Conservation (phyloP, 1,140 invertebrate species). For the Drosophila sechellia region DNA sequence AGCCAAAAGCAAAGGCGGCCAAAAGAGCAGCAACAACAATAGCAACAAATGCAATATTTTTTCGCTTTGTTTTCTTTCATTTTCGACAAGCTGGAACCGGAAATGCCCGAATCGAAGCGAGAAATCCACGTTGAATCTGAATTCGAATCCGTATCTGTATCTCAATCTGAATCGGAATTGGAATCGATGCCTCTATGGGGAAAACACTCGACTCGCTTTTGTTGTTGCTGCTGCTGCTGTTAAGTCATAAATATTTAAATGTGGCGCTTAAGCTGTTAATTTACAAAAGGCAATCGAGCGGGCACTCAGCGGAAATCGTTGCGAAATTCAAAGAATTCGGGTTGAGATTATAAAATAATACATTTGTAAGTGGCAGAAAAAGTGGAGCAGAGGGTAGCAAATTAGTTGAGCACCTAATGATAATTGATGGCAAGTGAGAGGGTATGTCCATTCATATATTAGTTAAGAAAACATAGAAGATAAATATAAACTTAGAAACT, state of each 20-base stretch:
- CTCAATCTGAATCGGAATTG: slow-evolving; percentile 4
- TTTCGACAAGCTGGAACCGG: slow-evolving; percentile 47
- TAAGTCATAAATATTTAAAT: slow-evolving; percentile 72
- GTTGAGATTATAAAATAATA: slow-evolving; percentile 4
- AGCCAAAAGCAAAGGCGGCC: slow-evolving; percentile 41
- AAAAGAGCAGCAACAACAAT: slow-evolving; percentile 40
- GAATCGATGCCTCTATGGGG: slow-evolving; percentile 37
- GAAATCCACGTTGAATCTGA: slow-evolving; percentile 40
- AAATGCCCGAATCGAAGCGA: slow-evolving; percentile 62
- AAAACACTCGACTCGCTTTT: slow-evolving; percentile 22
- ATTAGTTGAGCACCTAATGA: slow-evolving; percentile 4
- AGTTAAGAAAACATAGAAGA: too few relatives aligned
- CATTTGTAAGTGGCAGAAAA: slow-evolving; percentile 13
- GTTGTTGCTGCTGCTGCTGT: slow-evolving; percentile 33
- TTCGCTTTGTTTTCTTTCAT: slow-evolving; percentile 11
- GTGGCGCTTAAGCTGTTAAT: slow-evolving; percentile 76
- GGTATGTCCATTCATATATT: too few relatives aligned
- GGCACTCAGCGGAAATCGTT: slow-evolving; percentile 60
- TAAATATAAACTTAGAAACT: too few relatives aligned
- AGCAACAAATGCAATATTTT: slow-evolving; percentile 54
- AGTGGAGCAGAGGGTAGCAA: background rate
- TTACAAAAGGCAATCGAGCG: slow-evolving; percentile 29
- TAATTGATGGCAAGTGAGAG: slow-evolving; percentile 22
- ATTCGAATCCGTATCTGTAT: slow-evolving; percentile 9
- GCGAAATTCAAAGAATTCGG: slow-evolving; percentile 61